Evolutionary conservation across 2,888 invertebrate genomes (phyloP).

Genomic region (Epirrhoe alternata): DNA sequence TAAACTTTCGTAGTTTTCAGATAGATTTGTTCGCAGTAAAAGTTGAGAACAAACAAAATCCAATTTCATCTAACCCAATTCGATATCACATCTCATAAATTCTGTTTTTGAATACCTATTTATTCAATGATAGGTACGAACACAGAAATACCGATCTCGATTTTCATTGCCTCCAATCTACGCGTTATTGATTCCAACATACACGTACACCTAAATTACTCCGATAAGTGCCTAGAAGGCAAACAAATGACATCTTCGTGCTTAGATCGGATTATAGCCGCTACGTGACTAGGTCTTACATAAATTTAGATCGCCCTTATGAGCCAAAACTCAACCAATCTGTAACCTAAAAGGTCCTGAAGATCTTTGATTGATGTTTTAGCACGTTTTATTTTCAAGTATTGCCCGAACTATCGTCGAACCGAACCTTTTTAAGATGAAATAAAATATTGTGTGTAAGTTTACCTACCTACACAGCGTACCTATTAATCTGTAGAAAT

Average conservation of each 20-base stretch:
- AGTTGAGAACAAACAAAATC: neutral
- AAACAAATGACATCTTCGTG: slow-evolving; percentile 41
- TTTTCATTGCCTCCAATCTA: neutral
- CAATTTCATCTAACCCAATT: neutral
- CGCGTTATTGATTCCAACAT: slow-evolving; percentile 19
- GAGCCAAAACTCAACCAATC: slow-evolving; percentile 24
- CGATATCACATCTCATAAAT: neutral
- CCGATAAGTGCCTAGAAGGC: slow-evolving; percentile 30
- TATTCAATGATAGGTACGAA: neutral
- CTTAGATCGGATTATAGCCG: slow-evolving; percentile 36
- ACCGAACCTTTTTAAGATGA: no score
- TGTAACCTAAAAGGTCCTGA: neutral
- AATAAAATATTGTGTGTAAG: no score
- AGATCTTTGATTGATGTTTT: no score
- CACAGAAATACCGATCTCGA: neutral
- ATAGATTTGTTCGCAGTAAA: neutral
- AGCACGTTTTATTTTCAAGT: no score
- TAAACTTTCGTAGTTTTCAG: neutral
- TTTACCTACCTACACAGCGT: no score
- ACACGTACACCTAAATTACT: slow-evolving; percentile 28
- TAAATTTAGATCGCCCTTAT: slow-evolving; percentile 53
- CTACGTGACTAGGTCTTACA: slow-evolving; percentile 34
- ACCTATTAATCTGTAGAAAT: no score
- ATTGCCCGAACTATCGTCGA: no score
- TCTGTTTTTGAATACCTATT: neutral